These are phyloP conservation scores for Odontophorus gujanensis DNA, from an alignment of 2,113 vertebrate species.

Conservation along the genomic window DNA sequence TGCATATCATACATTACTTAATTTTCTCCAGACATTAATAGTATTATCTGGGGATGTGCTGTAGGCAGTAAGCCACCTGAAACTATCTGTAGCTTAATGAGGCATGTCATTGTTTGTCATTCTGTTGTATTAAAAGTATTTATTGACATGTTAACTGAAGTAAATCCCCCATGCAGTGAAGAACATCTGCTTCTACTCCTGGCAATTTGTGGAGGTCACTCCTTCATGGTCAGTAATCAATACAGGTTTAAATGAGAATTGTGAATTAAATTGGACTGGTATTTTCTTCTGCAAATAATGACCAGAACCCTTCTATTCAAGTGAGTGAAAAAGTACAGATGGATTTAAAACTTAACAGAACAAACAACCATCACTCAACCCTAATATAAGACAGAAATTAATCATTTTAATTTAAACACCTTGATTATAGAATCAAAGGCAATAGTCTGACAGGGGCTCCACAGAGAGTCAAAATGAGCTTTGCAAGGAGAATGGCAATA, in stretches of 20 bases:
- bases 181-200: conserved; percentile 51
- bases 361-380: background rate
- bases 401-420: conserved; percentile 29
- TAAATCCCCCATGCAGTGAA: conserved; percentile 55
- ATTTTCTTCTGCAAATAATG: conserved; percentile 25
- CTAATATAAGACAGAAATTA: background rate
- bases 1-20: background rate
- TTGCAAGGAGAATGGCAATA: background rate
- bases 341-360: conserved; percentile 26
- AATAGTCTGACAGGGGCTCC: background rate
- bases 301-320: background rate
- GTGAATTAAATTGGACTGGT: background rate
- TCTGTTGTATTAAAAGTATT: conserved; percentile 38
- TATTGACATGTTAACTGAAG: conserved; percentile 57
- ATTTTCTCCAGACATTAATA: conserved; percentile 28
- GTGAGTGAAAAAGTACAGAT: conserved; percentile 5
- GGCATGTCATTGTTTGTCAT: conserved; percentile 24
- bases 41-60: conserved; percentile 17
- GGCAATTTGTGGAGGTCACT: conserved; percentile 42
- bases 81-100: conserved; percentile 46
- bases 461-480: background rate
- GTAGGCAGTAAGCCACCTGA: conserved; percentile 10
- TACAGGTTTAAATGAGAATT: conserved; percentile 59
- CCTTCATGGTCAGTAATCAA: conserved; percentile 55
- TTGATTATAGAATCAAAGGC: conserved; percentile 19